Base-by-base conservation (phyloP, 2,888 invertebrate species). In the Amblyteles armatorius region DNA sequence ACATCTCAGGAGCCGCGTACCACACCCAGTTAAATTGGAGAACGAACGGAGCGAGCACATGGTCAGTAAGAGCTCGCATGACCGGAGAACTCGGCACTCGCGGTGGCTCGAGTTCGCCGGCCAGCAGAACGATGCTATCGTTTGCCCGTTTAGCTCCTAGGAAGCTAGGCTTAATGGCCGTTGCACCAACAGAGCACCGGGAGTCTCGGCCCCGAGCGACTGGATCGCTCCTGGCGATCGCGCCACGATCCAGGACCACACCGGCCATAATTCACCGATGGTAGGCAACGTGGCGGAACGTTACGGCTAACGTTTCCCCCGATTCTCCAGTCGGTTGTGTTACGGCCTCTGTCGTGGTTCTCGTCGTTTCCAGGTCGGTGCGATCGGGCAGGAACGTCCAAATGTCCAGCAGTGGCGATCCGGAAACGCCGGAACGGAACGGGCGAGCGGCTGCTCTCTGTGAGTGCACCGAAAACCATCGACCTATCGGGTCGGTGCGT, bases 111-210 rank as follows among this genome's bases (percentile, higher is more conserved):
- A 50, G 82, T 74, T 71, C 57, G 68, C 79, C 48, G 76, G 67
- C 72, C 73, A 65, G 84, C 69, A 71, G 52, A 74, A 85, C 78
- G 86, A 87, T 87, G 50, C 79, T 86, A 87, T 87, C 87, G 80
- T 85, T 85, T 78, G 77, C 82, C 83, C 80, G 86, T 86, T 87
- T 81, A 87, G 84, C 87, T 87, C 86, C 85, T 86, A 87, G 86
- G 87, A 87, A 83, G 81, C 85, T 85, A 80, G 79, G 79, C 82
- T 84, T 84, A 85, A 87, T 87, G 85, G 86, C 69, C 79, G 76
- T 26, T 48, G 78, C 65, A 63, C 72, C 50, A 55, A 52, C 40
- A 79, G 22, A 79, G 65, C 76, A 72, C 79, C 63, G 29, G 55
- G 65, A 69, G 67, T 76, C 29, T 33, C 65, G 44, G 72, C 76